These are phyloP conservation scores for Drosophila yooni DNA, from an alignment of 2,888 invertebrate genomes.

Conservation along the genomic window DNA sequence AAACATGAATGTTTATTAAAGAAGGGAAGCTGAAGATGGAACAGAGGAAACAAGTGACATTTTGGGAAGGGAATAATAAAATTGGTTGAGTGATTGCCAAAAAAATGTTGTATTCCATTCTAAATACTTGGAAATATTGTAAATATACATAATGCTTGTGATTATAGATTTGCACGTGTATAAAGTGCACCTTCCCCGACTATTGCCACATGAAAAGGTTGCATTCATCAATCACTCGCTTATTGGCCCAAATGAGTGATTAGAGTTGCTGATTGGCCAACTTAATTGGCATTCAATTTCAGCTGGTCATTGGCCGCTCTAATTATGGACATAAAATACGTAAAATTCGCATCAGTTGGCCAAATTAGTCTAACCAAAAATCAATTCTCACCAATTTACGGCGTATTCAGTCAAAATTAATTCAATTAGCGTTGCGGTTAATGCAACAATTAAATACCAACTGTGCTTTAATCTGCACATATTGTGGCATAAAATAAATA, in stretches of 20 bases:
- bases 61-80: background rate
- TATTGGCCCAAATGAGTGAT: conserved; percentile 18
- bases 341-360: conserved; percentile 29
- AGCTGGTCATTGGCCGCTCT: conserved; percentile 33
- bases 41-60: conserved; percentile 14
- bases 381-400: conserved; percentile 52
- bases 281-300: conserved; percentile 72
- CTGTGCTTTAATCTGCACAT: conserved; percentile 16
- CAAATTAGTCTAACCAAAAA: conserved; percentile 54
- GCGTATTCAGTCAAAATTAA: conserved; percentile 58
- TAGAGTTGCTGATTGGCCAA: conserved; percentile 10
- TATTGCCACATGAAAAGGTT: background rate
- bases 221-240: background rate
- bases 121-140: background rate
- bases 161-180: too few species aligned
- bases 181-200: too few species aligned
- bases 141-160: background rate
- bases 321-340: conserved; percentile 60
- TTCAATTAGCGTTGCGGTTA: conserved; percentile 55
- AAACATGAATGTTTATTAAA: conserved; percentile 69
- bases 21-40: conserved; percentile 23
- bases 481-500: conserved; percentile 1
- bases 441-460: background rate
- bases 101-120: background rate
- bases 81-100: background rate